Conservation (phyloP, 2,888 invertebrate genomes). For the Argyresthia goedartella region DNA sequence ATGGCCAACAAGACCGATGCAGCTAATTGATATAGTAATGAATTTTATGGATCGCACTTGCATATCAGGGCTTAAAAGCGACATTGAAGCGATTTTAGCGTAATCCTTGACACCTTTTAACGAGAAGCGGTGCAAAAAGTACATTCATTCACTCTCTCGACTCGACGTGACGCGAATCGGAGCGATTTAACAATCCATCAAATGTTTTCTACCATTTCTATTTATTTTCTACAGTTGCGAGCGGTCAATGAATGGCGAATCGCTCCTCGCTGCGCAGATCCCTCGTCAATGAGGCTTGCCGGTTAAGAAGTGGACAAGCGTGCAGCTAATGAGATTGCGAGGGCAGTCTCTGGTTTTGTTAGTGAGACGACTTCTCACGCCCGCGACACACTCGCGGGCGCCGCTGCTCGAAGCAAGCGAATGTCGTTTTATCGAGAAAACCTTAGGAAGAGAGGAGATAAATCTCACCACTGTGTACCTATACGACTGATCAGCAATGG, state of each 20-base stretch:
- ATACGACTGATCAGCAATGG: too few species aligned
- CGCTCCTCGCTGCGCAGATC: too few species aligned
- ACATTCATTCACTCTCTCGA: constrained; percentile 38
- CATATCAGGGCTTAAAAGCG: constrained; percentile 2
- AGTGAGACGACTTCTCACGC: constrained; percentile 12
- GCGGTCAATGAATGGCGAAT: too few species aligned
- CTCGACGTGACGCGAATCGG: constrained; percentile 16
- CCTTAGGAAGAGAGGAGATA: too few species aligned
- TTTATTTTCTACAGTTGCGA: neutral
- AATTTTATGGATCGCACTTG: neutral
- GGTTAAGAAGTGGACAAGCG: constrained; percentile 28
- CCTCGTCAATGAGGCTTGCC: too few species aligned
- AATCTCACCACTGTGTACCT: too few species aligned
- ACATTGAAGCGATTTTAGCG: constrained; percentile 6
- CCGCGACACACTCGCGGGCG: neutral
- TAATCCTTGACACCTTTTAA: constrained; percentile 20
- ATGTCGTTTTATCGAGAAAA: neutral
- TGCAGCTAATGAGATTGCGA: constrained; percentile 42
- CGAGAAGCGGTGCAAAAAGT: constrained; percentile 30
- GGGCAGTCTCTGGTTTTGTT: constrained; percentile 47
- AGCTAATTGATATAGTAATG: constrained; percentile 3
- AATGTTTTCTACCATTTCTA: neutral
- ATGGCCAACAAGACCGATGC: neutral
- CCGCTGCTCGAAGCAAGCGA: neutral
- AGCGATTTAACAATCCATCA: neutral